A percentile compares a stretch with the other conserved stretches of the same genome.
phyloP scores from a whole-genome alignment of 2,888 invertebrate genomes.

The Silvanus unidentatus region DNA sequence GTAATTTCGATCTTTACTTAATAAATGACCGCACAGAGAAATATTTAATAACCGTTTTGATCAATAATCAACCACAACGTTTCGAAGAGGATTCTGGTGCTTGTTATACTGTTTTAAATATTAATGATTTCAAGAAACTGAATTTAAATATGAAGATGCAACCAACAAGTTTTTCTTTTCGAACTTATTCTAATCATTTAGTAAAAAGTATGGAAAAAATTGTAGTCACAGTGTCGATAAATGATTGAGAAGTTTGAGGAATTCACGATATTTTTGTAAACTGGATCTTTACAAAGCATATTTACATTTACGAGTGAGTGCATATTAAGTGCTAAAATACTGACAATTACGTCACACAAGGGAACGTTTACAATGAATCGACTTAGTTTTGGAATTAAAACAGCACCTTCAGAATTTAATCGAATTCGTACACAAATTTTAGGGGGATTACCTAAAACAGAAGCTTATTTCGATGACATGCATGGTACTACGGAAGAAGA shows the following conservation, averaged over 20 bases:
- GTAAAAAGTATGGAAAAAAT: not conserved
- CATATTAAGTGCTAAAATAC: slow-evolving; percentile 17
- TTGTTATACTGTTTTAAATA: too few species aligned
- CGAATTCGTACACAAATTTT: slow-evolving; percentile 20
- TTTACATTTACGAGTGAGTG: slow-evolving; percentile 22
- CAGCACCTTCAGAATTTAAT: slow-evolving; percentile 24
- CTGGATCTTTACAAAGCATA: slow-evolving; percentile 30
- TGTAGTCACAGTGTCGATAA: not conserved
- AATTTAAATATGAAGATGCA: too few species aligned
- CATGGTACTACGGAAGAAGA: slow-evolving; percentile 14
- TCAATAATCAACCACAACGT: too few species aligned
- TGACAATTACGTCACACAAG: slow-evolving; percentile 24
- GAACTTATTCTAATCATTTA: too few species aligned
- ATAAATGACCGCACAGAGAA: too few species aligned
- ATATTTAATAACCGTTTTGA: too few species aligned
- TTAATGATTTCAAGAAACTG: too few species aligned
- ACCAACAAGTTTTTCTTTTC: too few species aligned
- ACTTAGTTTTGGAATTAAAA: slow-evolving; percentile 23
- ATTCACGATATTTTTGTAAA: slow-evolving; percentile 25
- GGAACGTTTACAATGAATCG: slow-evolving; percentile 23
- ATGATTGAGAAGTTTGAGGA: slow-evolving; percentile 4
- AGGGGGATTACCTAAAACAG: slow-evolving; percentile 13
- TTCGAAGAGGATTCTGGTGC: too few species aligned
- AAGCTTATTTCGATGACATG: slow-evolving; percentile 19
- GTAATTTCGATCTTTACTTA: too few species aligned